Evolutionary conservation across 2,797 vertebrate genomes (phyloP), one percentile per base, ranked within the genome.

Genomic region (Hippoglossus hippoglossus): DNA sequence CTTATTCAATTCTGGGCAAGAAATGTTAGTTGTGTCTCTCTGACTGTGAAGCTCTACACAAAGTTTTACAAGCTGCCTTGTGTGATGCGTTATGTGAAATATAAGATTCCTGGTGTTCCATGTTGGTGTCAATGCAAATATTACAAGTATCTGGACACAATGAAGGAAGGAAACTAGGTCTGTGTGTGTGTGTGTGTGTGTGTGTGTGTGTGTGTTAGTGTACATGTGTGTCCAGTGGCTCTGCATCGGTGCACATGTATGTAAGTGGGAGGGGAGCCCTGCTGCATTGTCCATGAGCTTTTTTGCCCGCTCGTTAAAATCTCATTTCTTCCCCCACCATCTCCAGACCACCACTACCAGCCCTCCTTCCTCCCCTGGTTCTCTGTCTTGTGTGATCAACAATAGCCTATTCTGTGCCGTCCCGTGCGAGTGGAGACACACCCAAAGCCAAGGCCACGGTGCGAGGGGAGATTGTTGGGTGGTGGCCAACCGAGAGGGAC

Each of bases 371-470:
- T 71, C 76, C 88, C 80, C 69, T 75, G 73, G 51, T 81, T 82
- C 72, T 83, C 85, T 80, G 88, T 92, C 90, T 90, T 93, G 81
- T 83, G 79, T 66, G 24, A 77, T 87, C 89, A 94, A 94, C 93
- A 94, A 94, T 94, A 92, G 91, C 81, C 91, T 91, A 92, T 94
- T 94, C 89, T 94, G 92, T 91, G 84, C 66, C 26, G 88, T 93
- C 90, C 90, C 88, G 82, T 93, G 88, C 83, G 64, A 91, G 82
- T 68, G 73, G 61, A 75, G 89, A 84, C 90, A 92, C 91, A 88
- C 91, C 92, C 93, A 84, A 76, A 88, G 87, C 86, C 90, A 89
- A 93, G 92, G 90, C 91, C 89, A 49, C 58, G 77, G 85, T 67
- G 84, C 72, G 63, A 84, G 89, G 87, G 89, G 86, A 89, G 82